These are phyloP conservation scores for Norana najaformis DNA, from an alignment of 2,888 invertebrate species.

Conservation along the genomic window DNA sequence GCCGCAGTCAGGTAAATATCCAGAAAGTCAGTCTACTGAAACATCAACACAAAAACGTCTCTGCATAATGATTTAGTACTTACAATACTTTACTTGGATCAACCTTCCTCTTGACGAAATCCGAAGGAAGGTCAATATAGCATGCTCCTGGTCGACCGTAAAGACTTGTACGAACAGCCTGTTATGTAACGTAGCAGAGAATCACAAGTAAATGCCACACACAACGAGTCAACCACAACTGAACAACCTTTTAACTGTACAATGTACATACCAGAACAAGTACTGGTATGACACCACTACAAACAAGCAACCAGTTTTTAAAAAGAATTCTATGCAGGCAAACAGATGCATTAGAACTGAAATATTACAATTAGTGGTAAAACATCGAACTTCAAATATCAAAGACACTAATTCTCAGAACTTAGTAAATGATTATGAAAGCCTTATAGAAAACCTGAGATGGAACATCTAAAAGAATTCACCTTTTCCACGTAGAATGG, in stretches of 20 bases:
- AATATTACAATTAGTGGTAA: background rate
- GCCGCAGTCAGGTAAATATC: too few relatives aligned
- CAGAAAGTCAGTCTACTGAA: too few relatives aligned
- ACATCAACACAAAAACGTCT: too few relatives aligned
- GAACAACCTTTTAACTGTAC: too few relatives aligned
- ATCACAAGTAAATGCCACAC: too few relatives aligned
- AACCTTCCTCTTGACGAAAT: constrained; percentile 63
- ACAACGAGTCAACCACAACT: background rate
- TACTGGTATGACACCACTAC: background rate
- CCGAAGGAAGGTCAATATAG: constrained; percentile 90
- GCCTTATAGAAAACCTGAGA: background rate
- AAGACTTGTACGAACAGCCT: constrained; percentile 77
- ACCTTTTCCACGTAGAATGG: constrained; percentile 85
- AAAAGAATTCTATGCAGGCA: background rate
- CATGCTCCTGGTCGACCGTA: constrained; percentile 87
- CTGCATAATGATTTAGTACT: background rate
- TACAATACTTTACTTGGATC: constrained; percentile 27
- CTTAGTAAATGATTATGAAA: too few relatives aligned
- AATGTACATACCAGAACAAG: too few relatives aligned
- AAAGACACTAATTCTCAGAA: background rate
- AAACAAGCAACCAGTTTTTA: background rate
- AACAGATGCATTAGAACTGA: too few relatives aligned
- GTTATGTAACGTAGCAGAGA: background rate
- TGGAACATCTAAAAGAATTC: constrained; percentile 23
- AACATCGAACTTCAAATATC: background rate